Percentiles rank a stretch among this genome's conserved stretches.
Conservation (phyloP, 2,888 invertebrate genomes). For the Polylopha cassiicola region DNA sequence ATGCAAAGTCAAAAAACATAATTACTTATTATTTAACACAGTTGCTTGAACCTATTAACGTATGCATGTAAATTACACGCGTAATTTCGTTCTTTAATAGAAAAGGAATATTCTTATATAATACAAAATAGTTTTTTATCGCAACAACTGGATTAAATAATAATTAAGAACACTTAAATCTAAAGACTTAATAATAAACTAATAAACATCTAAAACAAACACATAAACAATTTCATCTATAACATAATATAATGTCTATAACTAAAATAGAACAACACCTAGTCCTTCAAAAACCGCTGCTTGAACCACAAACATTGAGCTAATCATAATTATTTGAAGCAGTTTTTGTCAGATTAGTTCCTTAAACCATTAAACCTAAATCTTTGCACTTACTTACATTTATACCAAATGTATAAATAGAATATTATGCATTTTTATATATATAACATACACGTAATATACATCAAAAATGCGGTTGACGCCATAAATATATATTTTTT, state of each 20-base stretch:
- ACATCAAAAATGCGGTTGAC: no score
- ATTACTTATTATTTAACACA: no score
- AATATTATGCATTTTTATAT: constrained; percentile 7
- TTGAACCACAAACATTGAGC: constrained; percentile 11
- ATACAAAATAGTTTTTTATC: no score
- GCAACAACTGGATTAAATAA: no score
- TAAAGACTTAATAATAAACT: constrained; percentile 49
- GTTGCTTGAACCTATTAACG: no score
- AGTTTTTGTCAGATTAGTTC: constrained; percentile 9
- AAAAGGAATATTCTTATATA: no score
- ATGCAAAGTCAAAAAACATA: no score
- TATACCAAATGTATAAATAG: constrained; percentile 1
- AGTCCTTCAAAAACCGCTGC: constrained; percentile 20
- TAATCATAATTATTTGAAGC: constrained; percentile 5
- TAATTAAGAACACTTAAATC: no score
- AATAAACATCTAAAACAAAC: constrained; percentile 62
- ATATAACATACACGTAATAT: constrained; percentile 6
- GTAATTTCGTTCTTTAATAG: no score
- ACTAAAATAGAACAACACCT: constrained; percentile 38
- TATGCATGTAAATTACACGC: no score
- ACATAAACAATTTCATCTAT: constrained; percentile 66
- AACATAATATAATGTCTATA: constrained; percentile 55
- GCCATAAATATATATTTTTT: no score
- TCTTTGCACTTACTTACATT: constrained; percentile 14
- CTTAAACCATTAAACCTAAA: constrained; percentile 9